Conservation (phyloP, 2,888 invertebrate genomes). For the Pristionchus maxplancki region DNA sequence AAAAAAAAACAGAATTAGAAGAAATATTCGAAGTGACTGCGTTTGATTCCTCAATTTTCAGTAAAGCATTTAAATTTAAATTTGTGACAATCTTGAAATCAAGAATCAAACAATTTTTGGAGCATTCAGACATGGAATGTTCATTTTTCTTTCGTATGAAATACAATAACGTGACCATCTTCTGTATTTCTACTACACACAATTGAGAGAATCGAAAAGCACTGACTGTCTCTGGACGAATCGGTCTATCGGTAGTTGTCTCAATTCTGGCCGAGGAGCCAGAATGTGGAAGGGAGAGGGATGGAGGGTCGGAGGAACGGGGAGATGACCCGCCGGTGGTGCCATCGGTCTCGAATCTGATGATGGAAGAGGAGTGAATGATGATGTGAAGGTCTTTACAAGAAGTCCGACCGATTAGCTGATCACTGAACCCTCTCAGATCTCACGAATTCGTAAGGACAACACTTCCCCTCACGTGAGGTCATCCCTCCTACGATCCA, state of each 20-base stretch:
- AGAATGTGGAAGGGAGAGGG: constrained; percentile 22
- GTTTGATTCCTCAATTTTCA: too few species aligned
- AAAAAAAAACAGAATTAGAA: background rate
- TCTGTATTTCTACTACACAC: too few species aligned
- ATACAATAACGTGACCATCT: too few species aligned
- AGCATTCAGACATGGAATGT: too few species aligned
- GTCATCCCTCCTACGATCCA: background rate
- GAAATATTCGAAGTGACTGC: background rate
- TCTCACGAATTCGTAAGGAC: background rate
- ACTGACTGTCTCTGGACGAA: constrained; percentile 38
- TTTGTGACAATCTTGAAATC: too few species aligned
- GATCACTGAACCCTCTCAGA: background rate
- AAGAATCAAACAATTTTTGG: too few species aligned
- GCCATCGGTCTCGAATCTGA: constrained; percentile 47
- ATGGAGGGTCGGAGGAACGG: constrained; percentile 39
- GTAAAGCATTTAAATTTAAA: too few species aligned
- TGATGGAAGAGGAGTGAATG: background rate
- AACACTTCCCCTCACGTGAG: constrained; percentile 1
- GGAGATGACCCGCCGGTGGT: background rate
- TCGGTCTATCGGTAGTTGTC: constrained; percentile 42
- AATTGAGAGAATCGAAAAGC: background rate
- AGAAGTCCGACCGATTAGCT: too few species aligned
- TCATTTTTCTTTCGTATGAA: too few species aligned
- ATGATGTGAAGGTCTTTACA: too few species aligned
- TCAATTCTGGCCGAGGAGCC: constrained; percentile 1